A percentile compares a stretch with the other conserved stretches of the same genome.
phyloP scores from a whole-genome alignment of 2,113 vertebrate species.

The Emydocephalus ijimae region DNA sequence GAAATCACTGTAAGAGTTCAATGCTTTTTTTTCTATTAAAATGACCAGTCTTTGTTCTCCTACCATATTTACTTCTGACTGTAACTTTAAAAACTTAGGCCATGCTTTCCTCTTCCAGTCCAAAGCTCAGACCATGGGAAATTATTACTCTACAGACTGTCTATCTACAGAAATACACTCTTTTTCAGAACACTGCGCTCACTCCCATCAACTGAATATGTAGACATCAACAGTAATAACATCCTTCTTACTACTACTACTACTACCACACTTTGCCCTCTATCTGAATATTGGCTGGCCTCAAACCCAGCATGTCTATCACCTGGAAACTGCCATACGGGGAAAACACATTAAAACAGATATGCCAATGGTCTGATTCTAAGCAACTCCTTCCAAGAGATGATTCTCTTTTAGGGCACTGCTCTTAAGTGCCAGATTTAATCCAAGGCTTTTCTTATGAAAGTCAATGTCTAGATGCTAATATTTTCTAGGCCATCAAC shows the following conservation, averaged over 20 bases:
- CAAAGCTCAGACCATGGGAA: not conserved
- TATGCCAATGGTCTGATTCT: not conserved
- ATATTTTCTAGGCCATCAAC: not conserved
- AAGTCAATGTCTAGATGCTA: not conserved
- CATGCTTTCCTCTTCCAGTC: not conserved
- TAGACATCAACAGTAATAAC: not conserved
- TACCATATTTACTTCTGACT: not conserved
- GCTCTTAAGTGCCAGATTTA: not conserved
- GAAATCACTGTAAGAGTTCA: not conserved
- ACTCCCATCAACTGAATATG: not conserved
- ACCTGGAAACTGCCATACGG: not conserved
- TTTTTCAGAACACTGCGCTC: not conserved
- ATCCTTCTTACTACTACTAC: not conserved
- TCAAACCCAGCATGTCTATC: not conserved
- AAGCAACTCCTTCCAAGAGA: not conserved
- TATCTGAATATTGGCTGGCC: not conserved
- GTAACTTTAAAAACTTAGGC: not conserved
- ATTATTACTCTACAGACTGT: not conserved
- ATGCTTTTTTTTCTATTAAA: not conserved
- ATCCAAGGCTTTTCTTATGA: not conserved
- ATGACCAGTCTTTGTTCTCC: not conserved
- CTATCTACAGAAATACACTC: not conserved
- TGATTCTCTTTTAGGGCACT: not conserved
- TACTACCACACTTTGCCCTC: not conserved
- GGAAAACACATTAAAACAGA: not conserved